Evolutionary conservation across 2,888 invertebrate genomes (phyloP), one percentile per base, ranked within the genome.

Genomic region (Pristionchus fissidentatus): DNA sequence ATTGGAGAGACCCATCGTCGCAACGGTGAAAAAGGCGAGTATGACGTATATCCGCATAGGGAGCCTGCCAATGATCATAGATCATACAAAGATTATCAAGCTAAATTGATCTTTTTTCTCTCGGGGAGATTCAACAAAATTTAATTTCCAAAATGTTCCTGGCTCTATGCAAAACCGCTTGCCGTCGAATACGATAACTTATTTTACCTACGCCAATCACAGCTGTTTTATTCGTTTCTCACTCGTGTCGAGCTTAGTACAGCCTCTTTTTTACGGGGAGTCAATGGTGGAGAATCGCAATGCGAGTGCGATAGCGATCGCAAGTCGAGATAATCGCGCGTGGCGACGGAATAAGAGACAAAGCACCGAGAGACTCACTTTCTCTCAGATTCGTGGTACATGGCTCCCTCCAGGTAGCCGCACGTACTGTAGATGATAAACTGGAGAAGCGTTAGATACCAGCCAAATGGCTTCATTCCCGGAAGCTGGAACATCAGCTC

Each of bases 1-100:
- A 93, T 98, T 98, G 1, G 97, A 97, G 86, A 97, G 94, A 0
- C 97, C 96, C 97, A 98, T 98, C 2, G 98, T 98, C 3, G 96
- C 97, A 26, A 98, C 94, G 0, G 97, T 97, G 77, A 97, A 93
- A 1, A 96, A 94, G 66, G 97, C 97, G 86, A 98, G 93, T 66
- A 97, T 92, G 77, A 95, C 94, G 93, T 98, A 98, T 0, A 95
- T 95, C 90, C 93, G 94, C 89, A 96, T 90, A 7, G 97, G 97
- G 87, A 97, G 96, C 93, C 96, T 96, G 94, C 87, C 94, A 87
- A 60, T 1, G 29, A n/a, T 57, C n/a, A 3, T 57, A 57, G 55
- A 57, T 22, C n/a, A n/a, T 22, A 1, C 22, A 57, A 57, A 8
- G 57, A 8, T 2, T n/a, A n/a, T n/a, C n/a, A n/a, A 4, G 5